phyloP scores from a whole-genome alignment of 1,140 invertebrate genomes.

The Brachionus asplanchnoidis region DNA sequence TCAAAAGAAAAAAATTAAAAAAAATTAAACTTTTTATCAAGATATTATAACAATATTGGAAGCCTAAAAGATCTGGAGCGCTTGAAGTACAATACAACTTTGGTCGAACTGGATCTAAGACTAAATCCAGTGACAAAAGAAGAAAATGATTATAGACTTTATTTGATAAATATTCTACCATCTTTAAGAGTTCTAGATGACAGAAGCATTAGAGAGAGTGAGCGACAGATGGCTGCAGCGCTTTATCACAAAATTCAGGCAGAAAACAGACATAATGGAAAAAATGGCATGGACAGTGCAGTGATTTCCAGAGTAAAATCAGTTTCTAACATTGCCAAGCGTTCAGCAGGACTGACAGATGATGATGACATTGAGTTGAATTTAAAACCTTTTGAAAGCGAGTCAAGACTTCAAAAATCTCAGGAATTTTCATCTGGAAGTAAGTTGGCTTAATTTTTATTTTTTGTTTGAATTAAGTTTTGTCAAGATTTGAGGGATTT shows the following conservation, averaged over 20 bases:
- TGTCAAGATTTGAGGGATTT: neutral
- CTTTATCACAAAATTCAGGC: neutral
- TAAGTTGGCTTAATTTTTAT: neutral
- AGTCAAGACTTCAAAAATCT: neutral
- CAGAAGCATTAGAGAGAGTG: constrained; percentile 52
- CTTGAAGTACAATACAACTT: constrained; percentile 48
- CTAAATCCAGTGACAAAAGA: constrained; percentile 56
- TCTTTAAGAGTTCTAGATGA: constrained; percentile 52
- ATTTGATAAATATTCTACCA: constrained; percentile 56
- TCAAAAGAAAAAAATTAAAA: neutral
- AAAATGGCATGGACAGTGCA: neutral
- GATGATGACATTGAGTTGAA: neutral
- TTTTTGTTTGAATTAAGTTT: neutral
- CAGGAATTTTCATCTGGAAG: neutral
- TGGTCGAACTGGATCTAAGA: constrained; percentile 54
- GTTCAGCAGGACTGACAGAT: neutral
- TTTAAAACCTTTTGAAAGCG: neutral
- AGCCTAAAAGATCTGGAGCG: constrained; percentile 52
- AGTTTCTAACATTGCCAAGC: constrained; percentile 3
- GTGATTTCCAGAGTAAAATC: neutral
- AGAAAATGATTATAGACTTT: constrained; percentile 56
- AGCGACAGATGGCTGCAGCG: constrained; percentile 50
- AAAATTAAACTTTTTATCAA: constrained; percentile 38
- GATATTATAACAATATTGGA: constrained; percentile 56
- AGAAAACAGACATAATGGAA: neutral